Conservation (phyloP, 2,888 invertebrate species). For the Euplagia quadripunctaria region DNA sequence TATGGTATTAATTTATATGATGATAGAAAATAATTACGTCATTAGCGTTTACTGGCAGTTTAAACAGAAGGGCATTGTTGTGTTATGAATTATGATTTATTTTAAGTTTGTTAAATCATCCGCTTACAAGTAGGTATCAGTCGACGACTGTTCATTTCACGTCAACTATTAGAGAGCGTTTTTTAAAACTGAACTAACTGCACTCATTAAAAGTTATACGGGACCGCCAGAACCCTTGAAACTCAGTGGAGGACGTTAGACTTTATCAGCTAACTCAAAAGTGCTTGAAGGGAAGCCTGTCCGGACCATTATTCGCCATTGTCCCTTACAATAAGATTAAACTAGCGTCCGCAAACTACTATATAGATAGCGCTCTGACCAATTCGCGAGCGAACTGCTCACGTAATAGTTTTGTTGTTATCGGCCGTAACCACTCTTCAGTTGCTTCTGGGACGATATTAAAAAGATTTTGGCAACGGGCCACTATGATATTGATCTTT, state of each 20-base stretch:
- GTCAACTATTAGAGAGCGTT: constrained; percentile 63
- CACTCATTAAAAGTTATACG: constrained; percentile 82
- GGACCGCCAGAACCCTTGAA: constrained; percentile 74
- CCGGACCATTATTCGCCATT: constrained; percentile 77
- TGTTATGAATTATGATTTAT: constrained; percentile 25
- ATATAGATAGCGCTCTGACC: constrained; percentile 72
- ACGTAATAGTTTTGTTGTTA: constrained; percentile 86
- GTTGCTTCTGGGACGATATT: constrained; percentile 83
- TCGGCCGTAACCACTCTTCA: constrained; percentile 82
- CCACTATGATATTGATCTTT: constrained; percentile 86
- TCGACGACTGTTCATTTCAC: constrained; percentile 62
- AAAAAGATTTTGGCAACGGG: constrained; percentile 86
- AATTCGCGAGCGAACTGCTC: constrained; percentile 77
- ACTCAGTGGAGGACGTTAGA: constrained; percentile 68
- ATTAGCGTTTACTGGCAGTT: too few relatives aligned
- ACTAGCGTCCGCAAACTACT: constrained; percentile 66
- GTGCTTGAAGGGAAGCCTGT: constrained; percentile 74
- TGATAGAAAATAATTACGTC: too few relatives aligned
- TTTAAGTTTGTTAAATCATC: constrained; percentile 31
- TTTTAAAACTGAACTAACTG: constrained; percentile 74
- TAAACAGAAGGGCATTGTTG: not conserved
- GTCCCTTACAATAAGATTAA: constrained; percentile 83
- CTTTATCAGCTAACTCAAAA: constrained; percentile 80
- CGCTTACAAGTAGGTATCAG: constrained; percentile 49
- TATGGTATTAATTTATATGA: too few relatives aligned